Percentiles rank a stretch among this genome's conserved stretches.
phyloP scores from a whole-genome alignment of 1,140 invertebrate species.

The Dendrolimus kikuchii region DNA sequence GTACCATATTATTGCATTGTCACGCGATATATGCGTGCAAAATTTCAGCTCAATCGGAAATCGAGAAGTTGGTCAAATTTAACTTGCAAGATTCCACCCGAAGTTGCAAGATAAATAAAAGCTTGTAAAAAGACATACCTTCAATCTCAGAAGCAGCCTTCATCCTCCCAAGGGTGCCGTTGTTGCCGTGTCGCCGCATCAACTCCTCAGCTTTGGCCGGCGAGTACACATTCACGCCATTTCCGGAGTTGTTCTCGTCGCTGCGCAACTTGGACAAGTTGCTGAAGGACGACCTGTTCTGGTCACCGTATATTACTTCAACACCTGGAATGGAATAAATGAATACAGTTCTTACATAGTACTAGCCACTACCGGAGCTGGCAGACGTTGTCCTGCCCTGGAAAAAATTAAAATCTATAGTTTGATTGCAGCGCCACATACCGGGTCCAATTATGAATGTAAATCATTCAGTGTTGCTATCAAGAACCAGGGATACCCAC shows the following conservation, averaged over 20 bases:
- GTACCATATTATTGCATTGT: too few relatives aligned
- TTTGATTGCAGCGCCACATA: too few relatives aligned
- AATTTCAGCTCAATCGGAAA: too few relatives aligned
- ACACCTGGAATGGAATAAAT: constrained; percentile 31
- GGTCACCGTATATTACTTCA: constrained; percentile 59
- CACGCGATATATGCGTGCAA: too few relatives aligned
- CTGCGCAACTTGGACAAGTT: constrained; percentile 54
- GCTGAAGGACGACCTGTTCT: constrained; percentile 48
- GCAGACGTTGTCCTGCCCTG: neutral
- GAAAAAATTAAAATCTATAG: too few relatives aligned
- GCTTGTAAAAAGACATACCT: constrained; percentile 18
- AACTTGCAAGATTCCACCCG: too few relatives aligned
- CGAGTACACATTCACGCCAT: constrained; percentile 63
- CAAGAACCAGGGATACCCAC: too few relatives aligned
- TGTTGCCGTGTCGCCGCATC: constrained; percentile 43
- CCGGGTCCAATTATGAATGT: too few relatives aligned
- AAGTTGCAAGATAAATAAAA: neutral
- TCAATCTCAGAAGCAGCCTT: constrained; percentile 54
- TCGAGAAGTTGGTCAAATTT: too few relatives aligned
- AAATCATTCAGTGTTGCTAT: too few relatives aligned
- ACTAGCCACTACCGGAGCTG: neutral
- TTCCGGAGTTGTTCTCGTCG: constrained; percentile 55
- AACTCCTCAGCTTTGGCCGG: constrained; percentile 58
- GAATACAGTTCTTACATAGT: neutral
- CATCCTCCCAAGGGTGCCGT: constrained; percentile 54